Evolutionary conservation across 1,140 invertebrate genomes (phyloP).

Genomic region (Atta cephalotes): DNA sequence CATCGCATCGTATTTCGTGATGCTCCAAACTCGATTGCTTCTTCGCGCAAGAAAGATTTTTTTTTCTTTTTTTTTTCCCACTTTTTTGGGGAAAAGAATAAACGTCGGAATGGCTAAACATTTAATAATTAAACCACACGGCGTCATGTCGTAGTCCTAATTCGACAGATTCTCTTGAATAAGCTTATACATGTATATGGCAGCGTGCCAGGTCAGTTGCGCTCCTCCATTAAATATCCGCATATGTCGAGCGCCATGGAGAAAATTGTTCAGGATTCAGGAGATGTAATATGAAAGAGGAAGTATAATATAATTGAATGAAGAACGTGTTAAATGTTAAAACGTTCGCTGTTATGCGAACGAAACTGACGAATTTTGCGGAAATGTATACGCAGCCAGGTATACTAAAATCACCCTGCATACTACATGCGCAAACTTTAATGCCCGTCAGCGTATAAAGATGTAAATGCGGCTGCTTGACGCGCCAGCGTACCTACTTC

Average conservation of each 20-base stretch:
- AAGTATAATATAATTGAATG: constrained; percentile 59
- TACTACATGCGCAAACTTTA: constrained; percentile 44
- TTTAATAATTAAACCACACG: not conserved
- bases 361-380: constrained; percentile 63
- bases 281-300: not conserved
- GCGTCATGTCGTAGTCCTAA: constrained; percentile 28
- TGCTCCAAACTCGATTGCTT: not conserved
- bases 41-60: not conserved
- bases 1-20: not conserved
- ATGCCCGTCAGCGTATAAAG: constrained; percentile 52
- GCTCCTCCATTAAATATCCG: constrained; percentile 46
- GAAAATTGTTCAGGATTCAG: constrained; percentile 59
- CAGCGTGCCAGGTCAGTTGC: constrained; percentile 32
- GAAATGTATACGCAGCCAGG: not conserved
- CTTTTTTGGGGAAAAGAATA: not conserved
- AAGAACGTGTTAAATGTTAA: constrained; percentile 34
- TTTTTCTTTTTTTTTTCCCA: not conserved
- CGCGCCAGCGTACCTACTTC: not conserved
- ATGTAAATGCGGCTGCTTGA: constrained; percentile 37
- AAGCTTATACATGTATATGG: not conserved
- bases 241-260: constrained; percentile 1
- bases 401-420: constrained; percentile 49
- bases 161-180: constrained; percentile 56
- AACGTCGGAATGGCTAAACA: not conserved
- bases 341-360: constrained; percentile 41